Evolutionary conservation across 2,113 vertebrate genomes (phyloP).

Genomic region (Engystomops pustulosus): DNA sequence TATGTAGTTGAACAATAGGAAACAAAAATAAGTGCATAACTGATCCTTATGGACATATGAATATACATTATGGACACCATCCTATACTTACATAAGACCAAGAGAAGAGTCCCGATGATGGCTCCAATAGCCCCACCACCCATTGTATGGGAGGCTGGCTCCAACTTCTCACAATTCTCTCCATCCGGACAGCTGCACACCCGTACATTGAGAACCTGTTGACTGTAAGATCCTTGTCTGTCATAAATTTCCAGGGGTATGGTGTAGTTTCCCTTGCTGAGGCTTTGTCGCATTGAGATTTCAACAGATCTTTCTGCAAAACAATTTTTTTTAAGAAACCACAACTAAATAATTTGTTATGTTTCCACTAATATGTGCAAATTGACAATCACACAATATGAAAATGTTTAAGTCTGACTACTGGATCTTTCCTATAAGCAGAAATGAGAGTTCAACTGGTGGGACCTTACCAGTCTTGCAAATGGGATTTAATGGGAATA

Average conservation of each 20-base stretch:
- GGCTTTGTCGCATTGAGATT: constrained; percentile 67
- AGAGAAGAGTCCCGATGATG: constrained; percentile 66
- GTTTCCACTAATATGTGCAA: neutral
- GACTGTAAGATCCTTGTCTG: constrained; percentile 67
- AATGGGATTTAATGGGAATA: no score
- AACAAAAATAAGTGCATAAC: neutral
- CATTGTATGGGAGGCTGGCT: constrained; percentile 1
- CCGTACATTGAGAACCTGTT: constrained; percentile 63
- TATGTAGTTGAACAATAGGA: neutral
- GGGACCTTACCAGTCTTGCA: no score
- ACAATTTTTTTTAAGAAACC: no score
- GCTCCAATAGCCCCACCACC: constrained; percentile 64
- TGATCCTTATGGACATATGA: no score
- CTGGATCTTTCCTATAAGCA: no score
- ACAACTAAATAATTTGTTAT: neutral
- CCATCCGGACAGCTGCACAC: constrained; percentile 73
- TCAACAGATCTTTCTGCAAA: constrained; percentile 65
- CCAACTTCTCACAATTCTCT: constrained; percentile 58
- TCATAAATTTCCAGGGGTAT: constrained; percentile 76
- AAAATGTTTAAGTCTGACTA: no score
- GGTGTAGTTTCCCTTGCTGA: constrained; percentile 71
- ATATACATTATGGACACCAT: no score
- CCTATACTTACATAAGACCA: constrained; percentile 74
- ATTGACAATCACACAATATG: neutral
- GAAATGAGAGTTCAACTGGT: no score